Base-by-base conservation (phyloP, 2,113 vertebrate genomes). In the Fregetta grallaria region DNA sequence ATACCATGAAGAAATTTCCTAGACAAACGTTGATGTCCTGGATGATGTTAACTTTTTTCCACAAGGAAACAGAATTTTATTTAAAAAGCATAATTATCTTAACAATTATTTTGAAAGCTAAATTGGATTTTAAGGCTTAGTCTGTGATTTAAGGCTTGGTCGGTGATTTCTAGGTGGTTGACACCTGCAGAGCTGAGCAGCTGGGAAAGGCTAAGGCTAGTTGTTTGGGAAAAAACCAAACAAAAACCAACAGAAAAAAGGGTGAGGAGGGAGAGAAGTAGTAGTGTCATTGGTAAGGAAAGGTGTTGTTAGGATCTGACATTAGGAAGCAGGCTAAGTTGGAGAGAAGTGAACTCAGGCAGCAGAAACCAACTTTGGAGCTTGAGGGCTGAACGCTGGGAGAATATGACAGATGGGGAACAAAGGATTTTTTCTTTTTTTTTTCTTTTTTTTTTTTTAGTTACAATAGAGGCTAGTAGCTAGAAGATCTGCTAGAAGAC, bases 61-160 rank as follows among this genome's bases (percentile, higher is more conserved):
- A 16, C 45, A 76, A 92, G 80, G 42, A 96, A 92, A 88, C 53
- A 88, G 42, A 76, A 82, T 94, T 95, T 94, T 95, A 80, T 92
- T 83, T 87, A 44, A 92, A 95, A 95, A 77, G 10, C 32, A 26
- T 81, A 81, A 78, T 92, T 94, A 94, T 85, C 75, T 84, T 84
- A 80, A 92, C 91, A 75, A 85, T 75, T 89, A 50, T 70, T 65
- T 87, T 86, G 49, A 87, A 94, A 75, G 34, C 23, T 72, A 90
- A 95, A 79, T 68, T 55, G 80, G 62, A 81, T 91, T 92, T 95
- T 95, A 90, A 72, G 67, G 42, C 63, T 86, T 92, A 34, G 42
- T 45, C 27, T 89, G 75, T 89, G 75, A 72, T 92, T 81, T 67
- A 62, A 56, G 75, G 13, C 47, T 86, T 56, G 84, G 36, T 86